Evolutionary conservation across 2,113 vertebrate species (phyloP), one percentile per base, ranked within the genome.

Genomic region (Anguilla rostrata): DNA sequence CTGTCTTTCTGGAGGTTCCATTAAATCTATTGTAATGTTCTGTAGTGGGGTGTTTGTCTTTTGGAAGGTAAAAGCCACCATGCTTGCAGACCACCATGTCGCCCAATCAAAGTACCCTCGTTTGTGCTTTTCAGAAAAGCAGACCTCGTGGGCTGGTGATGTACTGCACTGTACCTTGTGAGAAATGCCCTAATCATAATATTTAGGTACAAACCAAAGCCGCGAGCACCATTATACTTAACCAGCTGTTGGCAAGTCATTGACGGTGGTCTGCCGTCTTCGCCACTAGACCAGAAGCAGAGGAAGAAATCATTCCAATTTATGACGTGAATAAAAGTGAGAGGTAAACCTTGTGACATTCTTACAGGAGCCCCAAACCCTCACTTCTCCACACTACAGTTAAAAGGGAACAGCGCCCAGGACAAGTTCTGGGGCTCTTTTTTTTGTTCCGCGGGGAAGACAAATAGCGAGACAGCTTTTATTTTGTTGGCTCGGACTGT

Each of bases 171-270:
- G 60, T 26, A 66, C 60, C 60, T 66, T 86, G 85, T 49, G 43
- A 43, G 56, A 86, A 86, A 81, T 63, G 79, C 85, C 40, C 78
- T 81, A 86, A 86, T 78, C 85, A 78, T 86, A 86, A 86, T 86
- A 86, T 86, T 86, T 86, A 78, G 85, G 53, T 49, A 29, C 41
- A 46, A 86, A 29, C 34, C 29, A 40, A 41, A 81, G 8, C 49
- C 49, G 22, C n/a, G 9, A 39, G n/a, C 49, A 57, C 78, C 85
- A 86, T 86, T 86, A 81, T n/a, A n/a, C 71, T n/a, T 75, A 75
- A 75, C 71, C n/a, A 75, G 71, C 71, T 75, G 85, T 81, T 20
- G 9, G 26, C 29, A 18, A 83, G 53, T 57, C 56, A 60, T 39
- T 60, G 79, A 34, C 18, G 78, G 43, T 85, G 84, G 43, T 49